Evolutionary conservation across 2,888 invertebrate species (phyloP).

Genomic region (Calliscelio sp.): DNA sequence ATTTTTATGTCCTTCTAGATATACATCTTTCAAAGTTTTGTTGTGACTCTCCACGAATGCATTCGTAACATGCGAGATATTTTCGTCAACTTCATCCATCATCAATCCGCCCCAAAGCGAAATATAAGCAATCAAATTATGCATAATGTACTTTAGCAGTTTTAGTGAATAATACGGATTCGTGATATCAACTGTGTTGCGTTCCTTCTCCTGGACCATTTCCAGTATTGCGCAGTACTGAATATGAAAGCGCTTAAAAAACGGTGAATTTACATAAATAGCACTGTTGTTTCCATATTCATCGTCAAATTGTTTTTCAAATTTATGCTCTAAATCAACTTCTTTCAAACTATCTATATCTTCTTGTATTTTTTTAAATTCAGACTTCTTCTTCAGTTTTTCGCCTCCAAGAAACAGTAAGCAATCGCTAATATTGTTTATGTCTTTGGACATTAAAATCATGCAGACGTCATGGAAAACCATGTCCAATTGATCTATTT

Average conservation of each 20-base stretch:
- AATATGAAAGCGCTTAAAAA: constrained; percentile 19
- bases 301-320: constrained; percentile 5
- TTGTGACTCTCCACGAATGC: constrained; percentile 66
- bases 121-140: constrained; percentile 61
- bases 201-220: not conserved
- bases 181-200: not conserved
- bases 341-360: constrained; percentile 31
- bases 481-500: constrained; percentile 44
- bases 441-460: constrained; percentile 24
- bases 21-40: constrained; percentile 21
- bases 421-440: constrained; percentile 5
- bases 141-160: constrained; percentile 54
- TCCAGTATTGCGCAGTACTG: not conserved
- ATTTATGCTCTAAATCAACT: constrained; percentile 1
- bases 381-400: constrained; percentile 13
- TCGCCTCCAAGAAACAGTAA: constrained; percentile 29
- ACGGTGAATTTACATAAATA: constrained; percentile 54
- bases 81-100: constrained; percentile 50
- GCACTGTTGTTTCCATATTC: constrained; percentile 15
- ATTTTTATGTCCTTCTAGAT: constrained; percentile 20
- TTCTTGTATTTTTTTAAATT: constrained; percentile 20
- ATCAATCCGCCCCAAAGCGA: constrained; percentile 60
- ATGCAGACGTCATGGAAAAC: constrained; percentile 51
- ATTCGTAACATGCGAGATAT: constrained; percentile 69
- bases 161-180: constrained; percentile 58